phyloP scores from a whole-genome alignment of 1,140 invertebrate genomes.

The Drosophila pectinifera region DNA sequence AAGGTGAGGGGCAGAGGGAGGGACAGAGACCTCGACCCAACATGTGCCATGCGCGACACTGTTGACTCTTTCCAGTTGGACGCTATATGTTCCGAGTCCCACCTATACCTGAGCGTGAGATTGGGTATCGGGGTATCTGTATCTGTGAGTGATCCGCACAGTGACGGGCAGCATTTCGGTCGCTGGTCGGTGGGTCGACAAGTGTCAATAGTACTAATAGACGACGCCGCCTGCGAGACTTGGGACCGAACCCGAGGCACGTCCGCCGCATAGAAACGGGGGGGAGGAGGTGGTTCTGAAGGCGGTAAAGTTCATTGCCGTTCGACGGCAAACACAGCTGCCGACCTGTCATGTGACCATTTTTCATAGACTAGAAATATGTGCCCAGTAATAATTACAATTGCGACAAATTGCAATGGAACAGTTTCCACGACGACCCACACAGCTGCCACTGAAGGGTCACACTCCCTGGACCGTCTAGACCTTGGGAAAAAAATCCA shows the following conservation, averaged over 20 bases:
- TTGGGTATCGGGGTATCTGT: conserved; percentile 41
- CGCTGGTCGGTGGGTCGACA: conserved; percentile 57
- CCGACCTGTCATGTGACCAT: conserved; percentile 76
- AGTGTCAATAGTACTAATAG: conserved; percentile 83
- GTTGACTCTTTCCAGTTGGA: conserved; percentile 75
- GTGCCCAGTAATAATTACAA: conserved; percentile 15
- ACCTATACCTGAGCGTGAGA: conserved; percentile 34
- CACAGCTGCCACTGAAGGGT: conserved; percentile 50
- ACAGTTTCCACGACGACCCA: conserved; percentile 15
- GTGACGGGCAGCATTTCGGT: conserved; percentile 75
- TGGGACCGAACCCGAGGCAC: conserved; percentile 42
- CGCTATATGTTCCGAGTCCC: conserved; percentile 29
- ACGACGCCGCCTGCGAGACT: conserved; percentile 45
- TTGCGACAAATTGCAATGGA: conserved; percentile 18
- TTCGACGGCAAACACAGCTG: conserved; percentile 77
- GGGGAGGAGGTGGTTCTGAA: conserved; percentile 36
- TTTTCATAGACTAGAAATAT: conserved; percentile 51
- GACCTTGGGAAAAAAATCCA: conserved; percentile 27
- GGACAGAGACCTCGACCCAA: conserved; percentile 37
- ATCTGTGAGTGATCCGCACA: conserved; percentile 68
- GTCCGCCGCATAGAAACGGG: conserved; percentile 34
- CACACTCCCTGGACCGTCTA: conserved; percentile 40
- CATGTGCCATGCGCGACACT: conserved; percentile 74
- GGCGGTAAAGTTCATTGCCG: conserved; percentile 82
- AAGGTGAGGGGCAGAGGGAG: background rate